phyloP scores from a whole-genome alignment of 2,888 invertebrate species.

The Nipponacmea schrenckii region DNA sequence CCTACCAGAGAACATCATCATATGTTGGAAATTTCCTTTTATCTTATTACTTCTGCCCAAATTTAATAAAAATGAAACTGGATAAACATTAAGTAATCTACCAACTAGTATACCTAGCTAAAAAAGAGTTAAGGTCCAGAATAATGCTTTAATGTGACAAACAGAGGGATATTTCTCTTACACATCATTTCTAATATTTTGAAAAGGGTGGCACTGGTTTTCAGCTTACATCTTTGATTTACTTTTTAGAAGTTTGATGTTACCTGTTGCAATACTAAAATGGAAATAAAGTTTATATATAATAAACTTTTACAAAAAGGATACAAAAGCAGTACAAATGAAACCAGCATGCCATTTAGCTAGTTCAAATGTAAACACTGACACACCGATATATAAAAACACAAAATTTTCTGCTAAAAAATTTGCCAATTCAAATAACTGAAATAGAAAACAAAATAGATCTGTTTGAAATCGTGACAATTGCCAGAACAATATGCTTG shows the following conservation, averaged over 20 bases:
- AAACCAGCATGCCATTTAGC: slow-evolving; percentile 93
- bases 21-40: slow-evolving; percentile 93
- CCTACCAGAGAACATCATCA: slow-evolving; percentile 94
- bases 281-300: too few relatives aligned
- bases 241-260: too few relatives aligned
- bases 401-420: slow-evolving; percentile 98
- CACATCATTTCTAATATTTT: too few relatives aligned
- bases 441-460: slow-evolving; percentile 38
- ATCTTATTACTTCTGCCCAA: slow-evolving; percentile 87
- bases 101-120: slow-evolving; percentile 91
- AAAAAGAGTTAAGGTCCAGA: background rate
- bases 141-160: too few relatives aligned
- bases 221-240: too few relatives aligned
- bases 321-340: slow-evolving; percentile 93
- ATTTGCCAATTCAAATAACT: slow-evolving; percentile 90
- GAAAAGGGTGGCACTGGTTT: too few relatives aligned
- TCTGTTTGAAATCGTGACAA: background rate
- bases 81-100: slow-evolving; percentile 94
- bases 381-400: slow-evolving; percentile 97
- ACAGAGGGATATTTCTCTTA: too few relatives aligned
- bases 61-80: slow-evolving; percentile 91
- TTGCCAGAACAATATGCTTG: background rate
- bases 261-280: too few relatives aligned
- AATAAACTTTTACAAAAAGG: slow-evolving; percentile 52
- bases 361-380: slow-evolving; percentile 97